Evolutionary conservation across 2,797 vertebrate genomes (phyloP), one percentile per base, ranked within the genome.

Genomic region (Euthynnus affinis): DNA sequence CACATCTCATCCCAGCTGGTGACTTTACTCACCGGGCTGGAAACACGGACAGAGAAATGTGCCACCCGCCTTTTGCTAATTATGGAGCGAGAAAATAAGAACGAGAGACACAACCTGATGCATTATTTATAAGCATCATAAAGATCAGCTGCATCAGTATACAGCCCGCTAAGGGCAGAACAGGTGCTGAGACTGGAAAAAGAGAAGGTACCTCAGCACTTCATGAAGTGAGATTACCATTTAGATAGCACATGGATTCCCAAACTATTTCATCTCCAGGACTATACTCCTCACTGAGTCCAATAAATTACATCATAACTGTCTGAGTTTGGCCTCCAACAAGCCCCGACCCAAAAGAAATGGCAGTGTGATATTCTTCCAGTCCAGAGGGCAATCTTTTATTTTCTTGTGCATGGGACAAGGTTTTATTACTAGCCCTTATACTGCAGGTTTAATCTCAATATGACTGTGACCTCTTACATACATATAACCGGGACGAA

Each of bases 91-190:
- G 64, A 89, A n/a, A n/a, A 80, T 62, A 10, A 61, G 37, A 78
- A 48, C 5, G 49, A 72, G 51, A 74, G 73, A 74, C 74, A 66
- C 32, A 0, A 57, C 18, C 32, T 44, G 48, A 85, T 92, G 80
- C 74, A 88, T 92, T 69, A 90, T 89, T 82, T 1, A 92, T 86
- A 82, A 89, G 74, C 18, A 44, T 23, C n/a, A 3, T 8, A 55
- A 64, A 63, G n/a, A 71, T 77, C 63, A 71, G 81, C 76, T 73
- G 76, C 71, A 53, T 23, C 52, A 12, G 40, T 27, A 8, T 6
- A 55, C 27, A 14, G 56, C 22, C 40, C n/a, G 57, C 57, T 63
- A 20, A 57, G 70, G 61, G n/a, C 42, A 42, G 71, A 73, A 70
- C 78, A 72, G 83, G 62, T 75, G 61, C 25, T 46, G 49, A 73